These are phyloP conservation scores for Mohoua ochrocephala DNA, from an alignment of 2,113 vertebrate species.

Conservation along the genomic window DNA sequence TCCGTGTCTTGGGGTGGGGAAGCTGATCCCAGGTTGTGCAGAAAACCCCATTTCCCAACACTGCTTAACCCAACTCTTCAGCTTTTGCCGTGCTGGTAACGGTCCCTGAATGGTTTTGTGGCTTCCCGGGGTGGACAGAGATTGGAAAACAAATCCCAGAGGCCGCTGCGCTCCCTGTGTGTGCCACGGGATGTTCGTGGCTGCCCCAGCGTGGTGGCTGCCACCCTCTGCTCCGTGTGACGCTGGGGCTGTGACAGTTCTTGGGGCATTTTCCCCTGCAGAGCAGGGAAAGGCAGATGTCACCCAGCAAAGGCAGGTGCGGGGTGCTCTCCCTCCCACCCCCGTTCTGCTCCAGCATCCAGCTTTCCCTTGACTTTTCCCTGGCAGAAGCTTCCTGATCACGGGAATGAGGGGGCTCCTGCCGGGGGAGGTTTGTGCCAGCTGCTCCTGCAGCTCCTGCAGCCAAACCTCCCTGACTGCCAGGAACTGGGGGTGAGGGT, in stretches of 20 bases:
- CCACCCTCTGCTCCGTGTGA: rapidly evolving
- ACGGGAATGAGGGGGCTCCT: not conserved
- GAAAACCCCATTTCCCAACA: rapidly evolving
- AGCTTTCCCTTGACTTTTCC: not conserved
- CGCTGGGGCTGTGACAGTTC: not conserved
- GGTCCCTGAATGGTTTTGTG: not conserved
- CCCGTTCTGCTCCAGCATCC: not conserved
- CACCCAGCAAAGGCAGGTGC: not conserved
- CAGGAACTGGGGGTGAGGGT: not conserved
- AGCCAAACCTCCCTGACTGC: not conserved
- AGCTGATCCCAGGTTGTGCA: not conserved
- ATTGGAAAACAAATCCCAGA: not conserved
- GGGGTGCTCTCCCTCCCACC: not conserved
- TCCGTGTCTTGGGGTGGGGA: rapidly evolving
- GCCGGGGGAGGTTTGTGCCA: not conserved
- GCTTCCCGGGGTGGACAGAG: not conserved
- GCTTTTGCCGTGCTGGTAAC: not conserved
- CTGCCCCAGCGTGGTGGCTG: not conserved
- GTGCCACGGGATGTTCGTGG: rapidly evolving
- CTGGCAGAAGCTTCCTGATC: not conserved
- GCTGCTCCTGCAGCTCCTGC: not conserved
- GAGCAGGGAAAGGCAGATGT: not conserved
- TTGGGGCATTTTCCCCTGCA: not conserved
- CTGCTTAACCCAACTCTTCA: rapidly evolving
- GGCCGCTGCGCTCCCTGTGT: rapidly evolving